Conservation (phyloP, 2,888 invertebrate species). For the Petrolisthes manimaculis region DNA sequence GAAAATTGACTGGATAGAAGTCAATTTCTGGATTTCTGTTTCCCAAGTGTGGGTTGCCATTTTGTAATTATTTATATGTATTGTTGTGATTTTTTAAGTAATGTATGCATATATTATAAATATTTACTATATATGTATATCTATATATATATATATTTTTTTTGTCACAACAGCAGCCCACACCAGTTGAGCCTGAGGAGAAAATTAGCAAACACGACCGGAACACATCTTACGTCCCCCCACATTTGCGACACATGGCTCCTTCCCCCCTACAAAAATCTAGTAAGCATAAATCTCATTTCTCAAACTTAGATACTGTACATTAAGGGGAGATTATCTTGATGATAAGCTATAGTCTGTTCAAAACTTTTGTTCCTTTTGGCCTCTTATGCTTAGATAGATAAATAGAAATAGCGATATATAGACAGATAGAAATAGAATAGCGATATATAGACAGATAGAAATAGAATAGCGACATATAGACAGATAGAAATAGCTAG, state of each 20-base stretch:
- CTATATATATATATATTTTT: background rate
- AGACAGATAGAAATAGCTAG: too few species aligned
- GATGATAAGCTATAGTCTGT: too few species aligned
- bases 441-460: too few species aligned
- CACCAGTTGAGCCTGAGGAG: slow-evolving; percentile 37
- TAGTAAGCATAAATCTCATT: slow-evolving; percentile 20
- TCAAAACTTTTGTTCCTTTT: too few species aligned
- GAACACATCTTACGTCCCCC: slow-evolving; percentile 47
- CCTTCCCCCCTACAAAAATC: slow-evolving; percentile 48
- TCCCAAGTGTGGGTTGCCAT: background rate
- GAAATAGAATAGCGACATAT: too few species aligned
- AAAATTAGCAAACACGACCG: slow-evolving; percentile 16
- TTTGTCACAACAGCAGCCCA: background rate
- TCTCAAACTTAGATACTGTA: too few species aligned
- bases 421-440: too few species aligned
- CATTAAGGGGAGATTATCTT: too few species aligned
- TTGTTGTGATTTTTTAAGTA: background rate
- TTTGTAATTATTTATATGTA: background rate
- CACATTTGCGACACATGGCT: slow-evolving; percentile 50
- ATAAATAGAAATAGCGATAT: too few species aligned
- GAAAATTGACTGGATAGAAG: too few species aligned
- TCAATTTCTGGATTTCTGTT: too few species aligned
- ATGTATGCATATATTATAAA: background rate
- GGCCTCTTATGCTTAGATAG: too few species aligned
- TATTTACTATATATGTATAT: background rate